These are phyloP conservation scores for Cichladusa arquata DNA, from an alignment of 2,113 vertebrate species.

Conservation along the genomic window DNA sequence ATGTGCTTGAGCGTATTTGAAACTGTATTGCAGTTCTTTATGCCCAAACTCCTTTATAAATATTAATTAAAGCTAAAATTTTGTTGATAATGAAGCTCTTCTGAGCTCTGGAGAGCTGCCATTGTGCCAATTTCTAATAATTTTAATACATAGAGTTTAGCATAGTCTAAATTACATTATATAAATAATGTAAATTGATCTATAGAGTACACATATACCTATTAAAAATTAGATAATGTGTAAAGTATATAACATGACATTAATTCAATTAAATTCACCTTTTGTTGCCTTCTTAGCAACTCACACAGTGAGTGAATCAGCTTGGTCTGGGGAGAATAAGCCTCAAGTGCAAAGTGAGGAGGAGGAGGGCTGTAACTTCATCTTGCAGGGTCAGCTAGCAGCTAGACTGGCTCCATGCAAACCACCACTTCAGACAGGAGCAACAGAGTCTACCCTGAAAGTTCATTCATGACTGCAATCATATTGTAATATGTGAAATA, in stretches of 20 bases:
- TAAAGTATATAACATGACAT: not conserved
- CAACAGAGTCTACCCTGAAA: not conserved
- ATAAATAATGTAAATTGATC: not conserved
- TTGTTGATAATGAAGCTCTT: not conserved
- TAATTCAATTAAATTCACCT: not conserved
- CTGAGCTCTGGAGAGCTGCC: not conserved
- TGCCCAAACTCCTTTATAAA: not conserved
- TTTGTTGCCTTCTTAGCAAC: not conserved
- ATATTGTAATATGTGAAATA: not conserved
- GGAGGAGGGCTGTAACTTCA: not conserved
- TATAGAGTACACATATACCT: too few species aligned
- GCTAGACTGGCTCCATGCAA: not conserved
- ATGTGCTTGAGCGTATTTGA: not conserved
- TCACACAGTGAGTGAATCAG: not conserved
- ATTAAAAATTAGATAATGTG: not conserved
- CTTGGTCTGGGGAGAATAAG: not conserved
- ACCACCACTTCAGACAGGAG: not conserved
- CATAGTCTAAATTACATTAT: not conserved
- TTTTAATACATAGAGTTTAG: not conserved
- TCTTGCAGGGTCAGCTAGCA: not conserved
- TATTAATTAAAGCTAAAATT: slow-evolving; percentile 7
- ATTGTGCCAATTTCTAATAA: not conserved
- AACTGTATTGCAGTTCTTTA: not conserved
- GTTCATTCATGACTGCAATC: not conserved
- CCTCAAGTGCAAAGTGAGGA: not conserved